Percentiles rank a stretch among this genome's conserved stretches.
Conservation (phyloP, 2,113 vertebrate species). For the Ochotona curzoniae region DNA sequence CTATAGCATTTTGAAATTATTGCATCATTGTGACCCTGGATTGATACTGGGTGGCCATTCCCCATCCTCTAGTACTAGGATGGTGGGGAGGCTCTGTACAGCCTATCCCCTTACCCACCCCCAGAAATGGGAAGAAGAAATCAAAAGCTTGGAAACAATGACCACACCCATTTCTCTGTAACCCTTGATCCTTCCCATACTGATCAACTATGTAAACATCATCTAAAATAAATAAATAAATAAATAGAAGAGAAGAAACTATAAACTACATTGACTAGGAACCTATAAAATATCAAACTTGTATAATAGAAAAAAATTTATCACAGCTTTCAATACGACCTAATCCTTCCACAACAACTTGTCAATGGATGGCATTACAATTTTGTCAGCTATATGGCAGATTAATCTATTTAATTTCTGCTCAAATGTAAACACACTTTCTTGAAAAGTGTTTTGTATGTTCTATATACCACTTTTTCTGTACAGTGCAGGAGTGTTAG, state of each 20-base stretch:
- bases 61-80: too few relatives aligned
- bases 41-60: too few relatives aligned
- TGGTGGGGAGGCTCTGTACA: too few relatives aligned
- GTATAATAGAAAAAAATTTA: conserved; percentile 19
- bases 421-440: conserved; percentile 15
- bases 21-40: too few relatives aligned
- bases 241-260: not conserved
- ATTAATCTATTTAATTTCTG: conserved; percentile 45
- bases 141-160: too few relatives aligned
- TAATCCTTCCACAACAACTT: conserved; percentile 22
- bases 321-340: not conserved
- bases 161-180: too few relatives aligned
- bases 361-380: conserved; percentile 5
- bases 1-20: too few relatives aligned
- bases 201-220: too few relatives aligned
- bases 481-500: not conserved
- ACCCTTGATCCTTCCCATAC: too few relatives aligned
- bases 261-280: not conserved
- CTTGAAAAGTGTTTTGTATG: not conserved
- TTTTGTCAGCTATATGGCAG: conserved; percentile 47
- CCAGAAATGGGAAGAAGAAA: not conserved
- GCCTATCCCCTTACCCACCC: too few relatives aligned
- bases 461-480: not conserved
- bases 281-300: not conserved
- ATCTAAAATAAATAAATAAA: not conserved